These are phyloP conservation scores for Phoebastria nigripes DNA, from an alignment of 2,797 vertebrate species.

Conservation along the genomic window DNA sequence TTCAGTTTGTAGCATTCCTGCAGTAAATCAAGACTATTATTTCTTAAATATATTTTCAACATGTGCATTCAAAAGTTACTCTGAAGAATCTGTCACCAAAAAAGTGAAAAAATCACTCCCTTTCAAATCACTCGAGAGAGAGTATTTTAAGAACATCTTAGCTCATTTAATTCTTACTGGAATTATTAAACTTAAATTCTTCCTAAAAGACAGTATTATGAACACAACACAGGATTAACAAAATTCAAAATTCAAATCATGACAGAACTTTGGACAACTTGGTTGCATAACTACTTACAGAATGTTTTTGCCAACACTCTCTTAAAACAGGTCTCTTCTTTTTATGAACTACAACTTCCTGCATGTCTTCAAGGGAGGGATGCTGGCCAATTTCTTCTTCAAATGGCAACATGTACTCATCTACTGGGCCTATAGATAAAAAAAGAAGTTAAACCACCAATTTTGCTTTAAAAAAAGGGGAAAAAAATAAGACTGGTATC, in stretches of 20 bases:
- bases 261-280: fast-evolving
- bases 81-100: neutral
- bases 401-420: slow-evolving; percentile 96
- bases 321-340: slow-evolving; percentile 92
- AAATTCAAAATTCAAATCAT: neutral
- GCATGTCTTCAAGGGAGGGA: slow-evolving; percentile 98
- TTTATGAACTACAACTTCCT: slow-evolving; percentile 98
- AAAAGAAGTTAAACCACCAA: neutral
- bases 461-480: neutral
- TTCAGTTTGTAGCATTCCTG: neutral
- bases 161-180: neutral
- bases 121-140: neutral
- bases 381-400: slow-evolving; percentile 97
- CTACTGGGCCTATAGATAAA: slow-evolving; percentile 84
- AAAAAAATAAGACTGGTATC: too few relatives aligned
- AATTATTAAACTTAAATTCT: neutral
- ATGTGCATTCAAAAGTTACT: neutral
- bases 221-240: neutral
- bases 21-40: neutral
- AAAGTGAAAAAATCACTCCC: fast-evolving
- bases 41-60: neutral
- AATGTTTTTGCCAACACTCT: slow-evolving; percentile 97
- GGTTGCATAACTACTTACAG: slow-evolving; percentile 77
- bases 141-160: neutral
- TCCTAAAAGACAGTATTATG: neutral